Evolutionary conservation across 1,140 invertebrate genomes (phyloP), one percentile per base, ranked within the genome.

Genomic region (Lepidurus apus): DNA sequence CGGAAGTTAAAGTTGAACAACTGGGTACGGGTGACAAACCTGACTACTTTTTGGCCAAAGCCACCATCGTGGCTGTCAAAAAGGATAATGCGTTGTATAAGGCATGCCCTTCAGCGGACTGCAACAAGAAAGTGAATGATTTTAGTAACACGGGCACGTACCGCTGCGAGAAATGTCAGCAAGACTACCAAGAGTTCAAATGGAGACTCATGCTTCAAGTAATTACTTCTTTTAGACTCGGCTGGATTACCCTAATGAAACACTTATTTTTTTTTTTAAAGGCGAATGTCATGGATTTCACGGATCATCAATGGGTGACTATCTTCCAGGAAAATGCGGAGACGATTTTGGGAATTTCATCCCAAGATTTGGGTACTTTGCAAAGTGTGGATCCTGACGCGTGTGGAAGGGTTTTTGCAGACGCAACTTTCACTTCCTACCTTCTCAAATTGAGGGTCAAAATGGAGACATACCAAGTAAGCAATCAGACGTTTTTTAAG

Each of bases 111-210:
- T 87, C 88, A 77, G 88, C 91, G 11, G 88, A 90, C 65, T 98
- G 96, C 84, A 97, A 97, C 82, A 98, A 98, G 83, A 98, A 99
- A 85, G 89, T 92, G 80, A 26, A 77, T 11, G 24, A 80, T 4
- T 74, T 73, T 86, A 88, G 92, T 83, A 90, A 92, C 74, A 95
- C 96, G 84, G 94, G 93, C 8, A 87, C 91, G 81, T 99, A 91
- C 84, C 88, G 95, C 80, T 99, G 98, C 85, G 97, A 99, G 84
- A 98, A 98, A 85, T 99, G 97, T 85, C 89, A 92, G 80, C 87
- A 89, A 74, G 93, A 95, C 79, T 94, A 89, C 84, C 90, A 91
- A 0, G 92, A 93, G 81, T 98, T 91, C 83, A 95, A 93, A 82
- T 96, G 95, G 86, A 88, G 96, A 74, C 85, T 98, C 79, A 87